These are phyloP conservation scores for Drosophila subpulchrella DNA, from an alignment of 1,140 invertebrate species.

Conservation along the genomic window DNA sequence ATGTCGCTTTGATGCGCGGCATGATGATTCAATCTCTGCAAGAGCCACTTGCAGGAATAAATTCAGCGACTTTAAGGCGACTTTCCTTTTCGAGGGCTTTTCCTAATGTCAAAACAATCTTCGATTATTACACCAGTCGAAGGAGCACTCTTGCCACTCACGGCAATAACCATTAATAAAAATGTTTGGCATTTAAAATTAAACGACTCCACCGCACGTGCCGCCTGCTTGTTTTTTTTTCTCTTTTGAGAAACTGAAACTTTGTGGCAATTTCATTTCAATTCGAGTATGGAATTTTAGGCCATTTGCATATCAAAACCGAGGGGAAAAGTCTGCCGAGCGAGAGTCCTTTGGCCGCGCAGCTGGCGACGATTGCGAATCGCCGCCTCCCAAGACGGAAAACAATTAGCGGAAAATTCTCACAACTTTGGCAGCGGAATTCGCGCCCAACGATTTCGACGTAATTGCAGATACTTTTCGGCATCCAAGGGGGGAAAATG, in stretches of 20 bases:
- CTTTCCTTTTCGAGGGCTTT: constrained; percentile 6
- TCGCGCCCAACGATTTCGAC: constrained; percentile 60
- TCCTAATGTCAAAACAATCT: constrained; percentile 70
- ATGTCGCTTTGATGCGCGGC: constrained; percentile 37
- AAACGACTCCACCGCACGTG: constrained; percentile 70
- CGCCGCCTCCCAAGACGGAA: constrained; percentile 28
- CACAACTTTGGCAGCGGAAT: constrained; percentile 50
- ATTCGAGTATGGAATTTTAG: constrained; percentile 75
- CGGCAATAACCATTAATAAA: constrained; percentile 81
- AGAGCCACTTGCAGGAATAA: background rate
- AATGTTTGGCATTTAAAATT: constrained; percentile 81
- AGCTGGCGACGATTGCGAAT: constrained; percentile 61
- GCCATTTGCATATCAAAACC: constrained; percentile 81
- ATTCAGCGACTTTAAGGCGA: constrained; percentile 30
- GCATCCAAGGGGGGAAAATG: background rate
- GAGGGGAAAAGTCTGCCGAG: constrained; percentile 39
- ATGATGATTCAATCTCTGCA: constrained; percentile 43
- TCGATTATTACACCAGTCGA: constrained; percentile 61
- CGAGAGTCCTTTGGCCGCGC: constrained; percentile 36
- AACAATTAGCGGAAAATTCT: constrained; percentile 81
- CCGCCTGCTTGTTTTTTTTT: constrained; percentile 19
- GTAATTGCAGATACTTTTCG: constrained; percentile 77
- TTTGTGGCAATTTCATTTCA: constrained; percentile 78
- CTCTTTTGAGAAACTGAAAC: constrained; percentile 47
- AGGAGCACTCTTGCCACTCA: constrained; percentile 57